These are phyloP conservation scores for Proales similis DNA, from an alignment of 1,140 invertebrate genomes.

Conservation along the genomic window DNA sequence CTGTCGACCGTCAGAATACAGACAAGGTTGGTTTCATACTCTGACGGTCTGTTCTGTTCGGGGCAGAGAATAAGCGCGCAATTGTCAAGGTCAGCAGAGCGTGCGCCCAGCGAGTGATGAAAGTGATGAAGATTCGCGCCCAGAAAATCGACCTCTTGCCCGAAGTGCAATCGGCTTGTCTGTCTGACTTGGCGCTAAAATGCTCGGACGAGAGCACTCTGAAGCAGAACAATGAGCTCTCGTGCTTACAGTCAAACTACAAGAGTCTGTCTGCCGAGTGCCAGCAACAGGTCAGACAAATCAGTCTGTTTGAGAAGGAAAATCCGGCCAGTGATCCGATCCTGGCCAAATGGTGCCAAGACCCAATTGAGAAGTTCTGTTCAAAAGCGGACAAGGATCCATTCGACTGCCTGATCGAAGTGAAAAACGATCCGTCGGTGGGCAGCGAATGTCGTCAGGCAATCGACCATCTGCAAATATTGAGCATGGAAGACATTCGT, in stretches of 20 bases:
- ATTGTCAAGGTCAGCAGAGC: slow-evolving; percentile 44
- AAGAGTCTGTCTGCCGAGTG: slow-evolving; percentile 63
- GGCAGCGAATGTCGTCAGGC: slow-evolving; percentile 75
- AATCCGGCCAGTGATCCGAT: slow-evolving; percentile 75
- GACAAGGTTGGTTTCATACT: slow-evolving; percentile 33
- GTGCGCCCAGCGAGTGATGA: slow-evolving; percentile 67
- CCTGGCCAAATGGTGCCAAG: slow-evolving; percentile 70
- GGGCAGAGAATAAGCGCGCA: slow-evolving; percentile 4
- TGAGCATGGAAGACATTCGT: slow-evolving; percentile 34
- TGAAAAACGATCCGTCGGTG: slow-evolving; percentile 74
- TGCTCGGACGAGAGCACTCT: slow-evolving; percentile 62
- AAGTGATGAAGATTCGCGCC: slow-evolving; percentile 84
- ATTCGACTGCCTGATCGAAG: slow-evolving; percentile 83
- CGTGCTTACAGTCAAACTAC: slow-evolving; percentile 83
- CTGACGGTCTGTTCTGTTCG: slow-evolving; percentile 35
- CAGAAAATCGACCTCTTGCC: slow-evolving; percentile 83
- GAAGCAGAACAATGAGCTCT: slow-evolving; percentile 58
- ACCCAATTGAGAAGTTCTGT: slow-evolving; percentile 74
- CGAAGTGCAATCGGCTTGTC: slow-evolving; percentile 80
- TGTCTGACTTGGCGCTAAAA: slow-evolving; percentile 70
- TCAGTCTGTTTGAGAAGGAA: slow-evolving; percentile 78
- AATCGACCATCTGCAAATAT: slow-evolving; percentile 73
- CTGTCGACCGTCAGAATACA: slow-evolving; percentile 24
- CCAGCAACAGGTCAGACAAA: slow-evolving; percentile 69
- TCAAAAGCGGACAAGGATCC: slow-evolving; percentile 65